Conservation (phyloP, 2,888 invertebrate species). For the Timema cristinae region DNA sequence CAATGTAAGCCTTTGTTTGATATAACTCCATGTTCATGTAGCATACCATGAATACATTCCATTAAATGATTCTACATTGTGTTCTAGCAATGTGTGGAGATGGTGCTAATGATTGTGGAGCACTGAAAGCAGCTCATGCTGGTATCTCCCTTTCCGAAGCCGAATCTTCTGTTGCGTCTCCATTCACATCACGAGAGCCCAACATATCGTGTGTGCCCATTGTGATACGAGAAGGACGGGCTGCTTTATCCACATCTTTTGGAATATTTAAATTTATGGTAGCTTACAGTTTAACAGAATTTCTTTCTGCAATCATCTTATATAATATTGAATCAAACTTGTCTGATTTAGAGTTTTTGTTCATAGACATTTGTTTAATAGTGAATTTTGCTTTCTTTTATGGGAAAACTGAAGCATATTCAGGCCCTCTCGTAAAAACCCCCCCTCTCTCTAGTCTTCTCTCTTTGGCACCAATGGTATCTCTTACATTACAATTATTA, state of each 20-base stretch:
- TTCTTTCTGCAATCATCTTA: conserved; percentile 51
- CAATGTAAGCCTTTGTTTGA: no score
- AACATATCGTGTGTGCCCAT: conserved; percentile 50
- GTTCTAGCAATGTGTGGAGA: conserved; percentile 61
- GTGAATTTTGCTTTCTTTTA: conserved; percentile 61
- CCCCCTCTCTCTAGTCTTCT: conserved; percentile 55
- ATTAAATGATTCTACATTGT: conserved; percentile 22
- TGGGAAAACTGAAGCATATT: conserved; percentile 56
- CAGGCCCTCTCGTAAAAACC: conserved; percentile 45
- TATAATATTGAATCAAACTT: conserved; percentile 61
- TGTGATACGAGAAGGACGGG: conserved; percentile 48
- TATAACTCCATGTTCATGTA: no score
- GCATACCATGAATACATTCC: no score
- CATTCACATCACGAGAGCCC: conserved; percentile 50
- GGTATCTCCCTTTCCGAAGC: conserved; percentile 50
- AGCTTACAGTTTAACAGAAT: conserved; percentile 55
- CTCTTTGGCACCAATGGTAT: conserved; percentile 50
- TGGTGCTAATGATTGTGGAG: conserved; percentile 62
- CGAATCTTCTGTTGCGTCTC: conserved; percentile 52
- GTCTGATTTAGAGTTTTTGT: conserved; percentile 61
- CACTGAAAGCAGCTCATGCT: conserved; percentile 50
- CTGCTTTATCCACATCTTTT: conserved; percentile 56
- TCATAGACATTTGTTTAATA: conserved; percentile 60
- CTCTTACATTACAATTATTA: conserved; percentile 51
- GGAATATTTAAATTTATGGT: conserved; percentile 64